Evolutionary conservation across 2,797 vertebrate genomes (phyloP), one percentile per base, ranked within the genome.

Genomic region (Typhlichthys subterraneus): DNA sequence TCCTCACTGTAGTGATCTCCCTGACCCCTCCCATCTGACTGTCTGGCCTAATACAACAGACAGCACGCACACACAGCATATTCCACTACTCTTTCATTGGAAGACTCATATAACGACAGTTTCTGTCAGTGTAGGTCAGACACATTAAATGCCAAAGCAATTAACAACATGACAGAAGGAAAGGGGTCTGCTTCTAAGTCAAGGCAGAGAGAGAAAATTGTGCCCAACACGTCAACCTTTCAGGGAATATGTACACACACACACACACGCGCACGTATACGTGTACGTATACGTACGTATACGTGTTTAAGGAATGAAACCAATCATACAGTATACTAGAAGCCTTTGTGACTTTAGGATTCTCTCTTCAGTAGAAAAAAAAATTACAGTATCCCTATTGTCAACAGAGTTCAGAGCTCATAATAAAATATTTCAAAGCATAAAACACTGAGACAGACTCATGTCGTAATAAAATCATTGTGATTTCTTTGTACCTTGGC

Each of bases 111-210:
- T 63, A 61, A 78, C 60, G 59, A 62, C 53, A 46, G 54, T 61
- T 68, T 80, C 46, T 74, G 19, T 23, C 19, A 23, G 63, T 82
- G 75, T 38, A 65, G 59, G 67, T 61, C 57, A 61, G 65, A 68
- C 53, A 65, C 42, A 70, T 65, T 47, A 76, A 84, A 83, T 82
- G 76, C 73, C 83, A 84, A 79, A 72, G 73, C 75, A 83, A 84
- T 88, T 82, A 87, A 80, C 58, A 61, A 53, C 31, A 57, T 4
- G 46, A 67, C 48, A 58, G 48, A 14, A 60, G 49, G 64, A 60
- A 23, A 59, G 46, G 15, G 19, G 54, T 38, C 17, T 15, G 56
- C 69, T 57, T 50, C 19, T 42, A 19, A 70, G 10, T 5, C 46
- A 47, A 12, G 12, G 15, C 1, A 54, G 51, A 70, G 31, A 49